Evolutionary conservation across 2,113 vertebrate genomes (phyloP).

Genomic region (Elgaria multicarinata): DNA sequence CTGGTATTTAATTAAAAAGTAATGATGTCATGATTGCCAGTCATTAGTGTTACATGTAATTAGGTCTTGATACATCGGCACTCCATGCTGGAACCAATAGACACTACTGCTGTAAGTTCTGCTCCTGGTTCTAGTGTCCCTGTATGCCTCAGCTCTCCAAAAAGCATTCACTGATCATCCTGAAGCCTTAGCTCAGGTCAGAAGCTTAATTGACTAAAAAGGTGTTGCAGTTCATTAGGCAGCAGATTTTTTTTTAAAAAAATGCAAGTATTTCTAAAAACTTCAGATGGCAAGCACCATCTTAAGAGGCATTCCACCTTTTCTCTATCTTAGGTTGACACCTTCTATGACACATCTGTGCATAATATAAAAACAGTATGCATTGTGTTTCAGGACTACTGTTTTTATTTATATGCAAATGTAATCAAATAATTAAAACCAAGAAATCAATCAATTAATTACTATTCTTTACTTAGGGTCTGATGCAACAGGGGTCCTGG

Average conservation of each 20-base stretch:
- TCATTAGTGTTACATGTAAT: too few relatives aligned
- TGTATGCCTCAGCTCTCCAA: not conserved
- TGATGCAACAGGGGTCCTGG: not conserved
- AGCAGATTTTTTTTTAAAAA: too few relatives aligned
- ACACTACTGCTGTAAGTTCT: not conserved
- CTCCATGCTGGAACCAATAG: not conserved
- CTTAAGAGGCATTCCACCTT: not conserved
- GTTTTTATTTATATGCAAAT: not conserved
- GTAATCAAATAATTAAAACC: not conserved
- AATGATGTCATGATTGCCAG: too few relatives aligned
- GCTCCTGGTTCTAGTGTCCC: not conserved
- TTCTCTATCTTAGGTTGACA: not conserved
- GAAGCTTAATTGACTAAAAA: not conserved
- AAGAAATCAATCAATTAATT: too few relatives aligned
- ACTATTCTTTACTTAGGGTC: not conserved
- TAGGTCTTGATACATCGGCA: not conserved
- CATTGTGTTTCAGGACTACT: not conserved
- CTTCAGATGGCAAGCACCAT: too few relatives aligned
- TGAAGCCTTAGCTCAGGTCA: not conserved
- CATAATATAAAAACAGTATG: not conserved
- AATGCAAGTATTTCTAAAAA: too few relatives aligned
- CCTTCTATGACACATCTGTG: not conserved
- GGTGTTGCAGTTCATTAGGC: too few relatives aligned
- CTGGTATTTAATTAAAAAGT: not conserved
- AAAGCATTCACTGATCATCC: not conserved